Percentiles rank a stretch among this genome's conserved stretches.
Conservation (phyloP, 2,797 vertebrate genomes). For the Yasuhikotakia modesta region DNA sequence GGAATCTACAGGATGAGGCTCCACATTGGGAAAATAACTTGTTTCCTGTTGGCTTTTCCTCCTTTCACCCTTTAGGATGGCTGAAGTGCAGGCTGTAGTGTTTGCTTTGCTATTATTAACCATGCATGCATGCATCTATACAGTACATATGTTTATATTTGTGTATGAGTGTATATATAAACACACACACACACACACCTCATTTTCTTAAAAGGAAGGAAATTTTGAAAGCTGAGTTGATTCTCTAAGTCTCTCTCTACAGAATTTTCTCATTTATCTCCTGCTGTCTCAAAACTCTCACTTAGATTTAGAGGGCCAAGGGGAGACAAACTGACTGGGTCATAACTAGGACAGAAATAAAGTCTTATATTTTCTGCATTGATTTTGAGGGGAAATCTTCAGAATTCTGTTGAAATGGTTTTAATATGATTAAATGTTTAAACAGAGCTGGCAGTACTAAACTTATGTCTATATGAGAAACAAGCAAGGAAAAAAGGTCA, state of each 20-base stretch:
- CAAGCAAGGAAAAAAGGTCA: neutral
- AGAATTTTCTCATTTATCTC: constrained; percentile 72
- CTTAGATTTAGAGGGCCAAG: constrained; percentile 53
- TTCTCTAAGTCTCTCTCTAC: constrained; percentile 10
- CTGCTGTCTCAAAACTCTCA: constrained; percentile 55
- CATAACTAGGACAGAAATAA: constrained; percentile 48
- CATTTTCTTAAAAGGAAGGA: constrained; percentile 19
- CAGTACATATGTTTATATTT: neutral
- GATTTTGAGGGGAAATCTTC: too few species aligned
- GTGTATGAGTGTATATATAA: too few species aligned
- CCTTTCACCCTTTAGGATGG: neutral
- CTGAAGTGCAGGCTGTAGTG: neutral
- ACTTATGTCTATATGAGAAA: neutral
- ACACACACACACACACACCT: too few species aligned
- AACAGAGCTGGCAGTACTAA: neutral
- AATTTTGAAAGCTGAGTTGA: constrained; percentile 42
- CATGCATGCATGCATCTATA: neutral
- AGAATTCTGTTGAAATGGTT: too few species aligned
- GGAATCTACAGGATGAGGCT: constrained; percentile 77
- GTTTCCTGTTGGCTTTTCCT: constrained; percentile 22
- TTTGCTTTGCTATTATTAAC: neutral
- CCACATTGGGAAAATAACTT: constrained; percentile 79
- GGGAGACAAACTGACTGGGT: constrained; percentile 68
- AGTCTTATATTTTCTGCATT: too few species aligned
- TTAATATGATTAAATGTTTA: neutral